Evolutionary conservation across 2,113 vertebrate species (phyloP).

Genomic region (Dasyprocta punctata): DNA sequence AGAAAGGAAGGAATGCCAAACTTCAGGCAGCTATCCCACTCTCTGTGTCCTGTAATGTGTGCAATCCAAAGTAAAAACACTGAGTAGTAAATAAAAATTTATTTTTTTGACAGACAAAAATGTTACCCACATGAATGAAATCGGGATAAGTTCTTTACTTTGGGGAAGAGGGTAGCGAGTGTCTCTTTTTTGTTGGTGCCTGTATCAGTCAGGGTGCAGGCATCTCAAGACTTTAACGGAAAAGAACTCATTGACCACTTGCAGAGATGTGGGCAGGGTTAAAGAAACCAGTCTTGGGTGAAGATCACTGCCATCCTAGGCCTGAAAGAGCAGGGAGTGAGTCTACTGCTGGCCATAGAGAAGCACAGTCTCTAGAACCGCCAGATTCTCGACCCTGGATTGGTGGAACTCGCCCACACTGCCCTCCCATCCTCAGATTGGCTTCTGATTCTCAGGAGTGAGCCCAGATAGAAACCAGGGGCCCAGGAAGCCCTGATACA

Average conservation of each 20-base stretch:
- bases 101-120: conserved; percentile 21
- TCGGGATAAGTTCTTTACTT: neutral
- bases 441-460: neutral
- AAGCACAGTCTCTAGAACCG: neutral
- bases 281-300: neutral
- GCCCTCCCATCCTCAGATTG: neutral
- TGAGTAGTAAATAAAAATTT: conserved; percentile 15
- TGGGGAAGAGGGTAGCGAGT: neutral
- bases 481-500: neutral
- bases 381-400: neutral
- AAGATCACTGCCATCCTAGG: neutral
- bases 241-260: neutral
- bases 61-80: conserved; percentile 15
- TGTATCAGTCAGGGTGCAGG: neutral
- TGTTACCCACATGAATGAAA: conserved; percentile 7
- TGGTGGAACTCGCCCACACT: no score
- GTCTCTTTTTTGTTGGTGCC: neutral
- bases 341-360: neutral
- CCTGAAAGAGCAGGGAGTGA: neutral
- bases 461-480: neutral
- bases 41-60: neutral
- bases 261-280: neutral
- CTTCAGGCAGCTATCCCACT: neutral
- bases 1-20: neutral
- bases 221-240: neutral